Conservation (phyloP, 2,797 vertebrate genomes). For the Nyctalus aviator region DNA sequence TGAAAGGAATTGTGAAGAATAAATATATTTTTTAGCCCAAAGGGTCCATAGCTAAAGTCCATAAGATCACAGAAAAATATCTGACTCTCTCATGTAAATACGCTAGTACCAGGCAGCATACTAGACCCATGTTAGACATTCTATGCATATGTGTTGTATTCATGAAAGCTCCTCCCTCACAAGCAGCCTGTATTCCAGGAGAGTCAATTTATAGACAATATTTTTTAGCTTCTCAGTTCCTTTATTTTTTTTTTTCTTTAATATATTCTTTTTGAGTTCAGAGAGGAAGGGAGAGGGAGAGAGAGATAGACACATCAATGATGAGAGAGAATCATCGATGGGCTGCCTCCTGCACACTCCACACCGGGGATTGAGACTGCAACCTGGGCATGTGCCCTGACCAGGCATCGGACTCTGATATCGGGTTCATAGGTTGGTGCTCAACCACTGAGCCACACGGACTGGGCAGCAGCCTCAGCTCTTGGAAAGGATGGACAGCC, state of each 20-base stretch:
- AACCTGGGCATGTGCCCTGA: too few species aligned
- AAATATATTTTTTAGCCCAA: not conserved
- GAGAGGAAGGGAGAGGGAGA: too few species aligned
- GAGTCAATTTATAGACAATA: rapidly evolving
- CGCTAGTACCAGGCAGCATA: not conserved
- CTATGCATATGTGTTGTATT: not conserved
- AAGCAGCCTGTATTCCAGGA: not conserved
- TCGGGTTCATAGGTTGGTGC: too few species aligned
- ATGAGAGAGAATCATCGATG: too few species aligned
- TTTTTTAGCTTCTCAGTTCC: not conserved
- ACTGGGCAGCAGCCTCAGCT: not conserved
- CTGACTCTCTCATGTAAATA: not conserved
- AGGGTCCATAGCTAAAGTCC: not conserved
- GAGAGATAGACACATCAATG: too few species aligned
- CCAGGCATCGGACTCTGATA: too few species aligned
- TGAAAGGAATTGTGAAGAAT: not conserved
- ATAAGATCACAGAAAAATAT: not conserved
- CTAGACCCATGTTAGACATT: not conserved
- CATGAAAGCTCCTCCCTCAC: not conserved
- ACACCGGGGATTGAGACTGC: too few species aligned
- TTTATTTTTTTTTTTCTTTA: too few species aligned
- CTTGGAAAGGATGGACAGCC: not conserved
- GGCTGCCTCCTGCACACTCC: too few species aligned
- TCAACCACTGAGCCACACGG: too few species aligned
- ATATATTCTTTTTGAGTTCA: too few species aligned